Evolutionary conservation across 2,888 invertebrate species (phyloP).

Genomic region (Leucophenga maculata): DNA sequence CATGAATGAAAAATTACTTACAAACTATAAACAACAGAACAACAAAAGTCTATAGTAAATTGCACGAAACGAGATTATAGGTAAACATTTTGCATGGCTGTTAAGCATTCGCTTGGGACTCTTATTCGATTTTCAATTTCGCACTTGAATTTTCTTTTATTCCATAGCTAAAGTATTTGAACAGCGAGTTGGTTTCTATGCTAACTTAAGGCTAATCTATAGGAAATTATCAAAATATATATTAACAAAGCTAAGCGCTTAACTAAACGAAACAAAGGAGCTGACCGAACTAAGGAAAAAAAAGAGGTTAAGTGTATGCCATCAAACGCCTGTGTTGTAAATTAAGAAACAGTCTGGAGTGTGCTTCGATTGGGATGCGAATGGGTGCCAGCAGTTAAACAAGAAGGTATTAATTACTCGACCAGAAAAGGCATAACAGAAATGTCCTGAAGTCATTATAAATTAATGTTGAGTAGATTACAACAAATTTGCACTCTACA

Average conservation of each 20-base stretch:
- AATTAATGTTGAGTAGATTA: conserved; percentile 2
- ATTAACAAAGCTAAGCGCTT: conserved; percentile 2
- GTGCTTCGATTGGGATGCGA: not conserved
- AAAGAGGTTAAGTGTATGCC: conserved; percentile 44
- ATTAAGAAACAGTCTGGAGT: conserved; percentile 18
- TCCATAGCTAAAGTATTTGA: conserved; percentile 21
- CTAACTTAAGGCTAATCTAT: conserved; percentile 36
- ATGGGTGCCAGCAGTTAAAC: not conserved
- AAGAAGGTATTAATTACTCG: conserved; percentile 3
- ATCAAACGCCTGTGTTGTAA: conserved; percentile 27
- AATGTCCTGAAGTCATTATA: not conserved
- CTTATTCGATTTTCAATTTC: conserved; percentile 24
- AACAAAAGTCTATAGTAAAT: not conserved
- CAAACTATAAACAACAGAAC: conserved; percentile 29
- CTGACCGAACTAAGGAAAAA: conserved; percentile 38
- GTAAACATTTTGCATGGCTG: conserved; percentile 16
- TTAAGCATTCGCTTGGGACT: not conserved
- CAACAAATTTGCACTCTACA: not conserved
- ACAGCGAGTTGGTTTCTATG: not conserved
- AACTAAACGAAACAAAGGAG: not conserved
- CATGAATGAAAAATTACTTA: conserved; percentile 47
- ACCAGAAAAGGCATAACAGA: not conserved
- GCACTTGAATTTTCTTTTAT: conserved; percentile 31
- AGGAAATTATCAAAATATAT: conserved; percentile 38
- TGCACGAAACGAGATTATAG: conserved; percentile 4